Conservation (phyloP, 2,888 invertebrate genomes). For the Lydus trimaculatus region DNA sequence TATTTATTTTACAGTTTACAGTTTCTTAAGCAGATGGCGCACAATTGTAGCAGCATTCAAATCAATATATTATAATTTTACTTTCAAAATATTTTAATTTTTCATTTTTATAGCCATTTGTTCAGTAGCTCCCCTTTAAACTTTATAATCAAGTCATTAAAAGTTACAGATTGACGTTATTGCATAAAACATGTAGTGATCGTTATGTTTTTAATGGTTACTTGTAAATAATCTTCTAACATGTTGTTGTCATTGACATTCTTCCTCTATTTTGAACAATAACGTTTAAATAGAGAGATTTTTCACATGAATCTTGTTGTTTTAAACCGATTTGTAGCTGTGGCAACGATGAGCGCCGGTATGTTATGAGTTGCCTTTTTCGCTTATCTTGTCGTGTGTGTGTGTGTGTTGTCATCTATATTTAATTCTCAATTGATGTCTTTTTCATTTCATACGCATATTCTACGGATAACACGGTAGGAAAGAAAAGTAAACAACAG, state of each 20-base stretch:
- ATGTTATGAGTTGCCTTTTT: background rate
- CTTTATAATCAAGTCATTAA: background rate
- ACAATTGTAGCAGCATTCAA: background rate
- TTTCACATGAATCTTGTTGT: slow-evolving; percentile 22
- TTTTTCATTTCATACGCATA: background rate
- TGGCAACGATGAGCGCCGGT: slow-evolving; percentile 19
- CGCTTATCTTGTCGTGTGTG: too few species aligned
- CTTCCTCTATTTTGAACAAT: background rate
- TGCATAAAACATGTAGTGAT: background rate
- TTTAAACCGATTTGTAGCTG: slow-evolving; percentile 27
- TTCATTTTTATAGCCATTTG: background rate
- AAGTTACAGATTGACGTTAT: background rate
- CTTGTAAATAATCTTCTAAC: background rate
- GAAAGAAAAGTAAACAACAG: too few species aligned
- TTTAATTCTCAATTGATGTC: background rate
- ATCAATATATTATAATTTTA: background rate
- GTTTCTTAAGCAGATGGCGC: background rate
- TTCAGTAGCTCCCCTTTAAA: background rate
- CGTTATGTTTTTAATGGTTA: background rate
- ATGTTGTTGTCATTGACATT: background rate
- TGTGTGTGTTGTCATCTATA: slow-evolving; percentile 11
- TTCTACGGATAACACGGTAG: too few species aligned
- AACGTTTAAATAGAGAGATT: slow-evolving; percentile 10
- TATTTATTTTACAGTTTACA: background rate
- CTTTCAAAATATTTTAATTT: background rate